A percentile compares a stretch with the other conserved stretches of the same genome.
These are phyloP conservation scores for Hypselothyrea guttata DNA, from an alignment of 2,888 invertebrate genomes.

Conservation along the genomic window DNA sequence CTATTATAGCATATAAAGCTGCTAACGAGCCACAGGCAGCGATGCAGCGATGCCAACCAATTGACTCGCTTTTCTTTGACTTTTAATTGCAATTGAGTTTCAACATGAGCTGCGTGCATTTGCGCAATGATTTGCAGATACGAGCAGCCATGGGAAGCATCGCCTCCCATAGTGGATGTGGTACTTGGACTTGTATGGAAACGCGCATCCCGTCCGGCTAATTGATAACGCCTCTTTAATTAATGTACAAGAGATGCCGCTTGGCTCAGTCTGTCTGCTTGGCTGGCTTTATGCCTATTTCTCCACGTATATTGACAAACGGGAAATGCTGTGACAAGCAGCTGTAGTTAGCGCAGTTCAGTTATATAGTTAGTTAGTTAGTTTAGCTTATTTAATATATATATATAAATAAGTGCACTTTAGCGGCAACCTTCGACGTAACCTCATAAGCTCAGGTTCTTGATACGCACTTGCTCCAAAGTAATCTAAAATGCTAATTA, in stretches of 20 bases:
- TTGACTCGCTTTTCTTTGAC: slow-evolving; percentile 42
- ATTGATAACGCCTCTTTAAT: slow-evolving; percentile 68
- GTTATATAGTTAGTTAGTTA: slow-evolving; percentile 25
- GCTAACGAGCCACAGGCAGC: slow-evolving; percentile 46
- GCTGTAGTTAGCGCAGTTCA: slow-evolving; percentile 50
- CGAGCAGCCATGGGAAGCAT: slow-evolving; percentile 42
- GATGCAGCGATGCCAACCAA: slow-evolving; percentile 23
- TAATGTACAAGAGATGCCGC: slow-evolving; percentile 45
- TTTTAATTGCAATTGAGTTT: slow-evolving; percentile 70
- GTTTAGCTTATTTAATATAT: slow-evolving; percentile 33
- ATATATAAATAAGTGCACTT: slow-evolving; percentile 55
- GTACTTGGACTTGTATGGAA: not conserved
- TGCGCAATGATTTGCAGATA: slow-evolving; percentile 71
- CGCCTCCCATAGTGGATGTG: not conserved
- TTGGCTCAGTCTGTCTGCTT: slow-evolving; percentile 16
- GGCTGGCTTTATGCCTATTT: slow-evolving; percentile 12
- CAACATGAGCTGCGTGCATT: slow-evolving; percentile 70
- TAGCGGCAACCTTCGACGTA: slow-evolving; percentile 52
- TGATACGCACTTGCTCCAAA: slow-evolving; percentile 63
- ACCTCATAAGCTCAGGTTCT: slow-evolving; percentile 61
- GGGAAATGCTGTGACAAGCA: slow-evolving; percentile 54
- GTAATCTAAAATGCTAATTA: slow-evolving; percentile 79
- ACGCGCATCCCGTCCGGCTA: slow-evolving; percentile 28
- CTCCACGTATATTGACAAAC: slow-evolving; percentile 45
- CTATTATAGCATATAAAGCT: slow-evolving; percentile 55